Percentiles rank a stretch among this genome's conserved stretches.
These are phyloP conservation scores for Sinocyclocheilus anophthalmus DNA, from an alignment of 2,113 vertebrate genomes.

Conservation along the genomic window DNA sequence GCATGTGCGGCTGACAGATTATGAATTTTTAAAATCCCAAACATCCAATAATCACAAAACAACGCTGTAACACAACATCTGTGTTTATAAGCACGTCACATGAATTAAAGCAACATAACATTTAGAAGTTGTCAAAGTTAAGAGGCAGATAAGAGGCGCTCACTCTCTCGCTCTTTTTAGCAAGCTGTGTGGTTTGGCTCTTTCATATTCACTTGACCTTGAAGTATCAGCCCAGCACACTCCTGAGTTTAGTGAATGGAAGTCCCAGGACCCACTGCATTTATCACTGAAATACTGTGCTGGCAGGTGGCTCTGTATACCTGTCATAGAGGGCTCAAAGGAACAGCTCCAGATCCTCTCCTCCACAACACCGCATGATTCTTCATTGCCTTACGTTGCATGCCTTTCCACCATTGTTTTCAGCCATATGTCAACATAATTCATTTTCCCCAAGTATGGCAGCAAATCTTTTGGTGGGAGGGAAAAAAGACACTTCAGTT, in stretches of 20 bases:
- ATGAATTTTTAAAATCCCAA: neutral
- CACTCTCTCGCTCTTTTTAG: slow-evolving; percentile 41
- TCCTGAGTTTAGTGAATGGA: slow-evolving; percentile 76
- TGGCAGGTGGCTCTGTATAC: slow-evolving; percentile 80
- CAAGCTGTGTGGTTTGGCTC: slow-evolving; percentile 66
- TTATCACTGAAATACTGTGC: slow-evolving; percentile 83
- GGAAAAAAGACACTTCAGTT: slow-evolving; percentile 54
- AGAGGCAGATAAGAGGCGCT: slow-evolving; percentile 17
- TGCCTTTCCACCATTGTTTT: slow-evolving; percentile 73
- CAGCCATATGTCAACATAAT: slow-evolving; percentile 80
- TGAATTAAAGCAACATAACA: neutral
- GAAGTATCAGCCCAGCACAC: slow-evolving; percentile 71
- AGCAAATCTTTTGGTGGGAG: slow-evolving; percentile 53
- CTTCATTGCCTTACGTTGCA: slow-evolving; percentile 76
- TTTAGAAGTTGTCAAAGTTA: slow-evolving; percentile 11
- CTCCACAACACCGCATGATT: slow-evolving; percentile 77
- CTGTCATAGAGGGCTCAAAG: slow-evolving; percentile 80
- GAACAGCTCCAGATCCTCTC: slow-evolving; percentile 73
- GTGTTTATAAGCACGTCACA: slow-evolving; percentile 3
- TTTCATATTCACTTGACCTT: slow-evolving; percentile 75
- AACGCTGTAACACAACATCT: neutral
- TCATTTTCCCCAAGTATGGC: slow-evolving; percentile 73
- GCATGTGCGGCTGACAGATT: neutral
- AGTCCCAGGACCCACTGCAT: slow-evolving; percentile 81
- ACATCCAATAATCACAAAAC: neutral